phyloP scores from a whole-genome alignment of 1,140 invertebrate genomes.

The Carposina sasakii region DNA sequence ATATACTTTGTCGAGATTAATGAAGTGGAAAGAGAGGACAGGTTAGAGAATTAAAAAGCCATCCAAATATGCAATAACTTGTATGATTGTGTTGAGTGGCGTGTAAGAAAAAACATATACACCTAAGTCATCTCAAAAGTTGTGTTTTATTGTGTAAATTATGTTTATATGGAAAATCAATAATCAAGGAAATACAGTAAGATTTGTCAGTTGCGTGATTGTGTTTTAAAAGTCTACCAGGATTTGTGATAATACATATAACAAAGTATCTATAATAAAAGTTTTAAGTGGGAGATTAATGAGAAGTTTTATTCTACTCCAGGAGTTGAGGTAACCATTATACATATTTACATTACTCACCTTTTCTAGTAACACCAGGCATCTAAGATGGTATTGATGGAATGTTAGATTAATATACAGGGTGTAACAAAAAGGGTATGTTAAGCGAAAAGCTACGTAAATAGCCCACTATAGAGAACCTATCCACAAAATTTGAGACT shows the following conservation, averaged over 20 bases:
- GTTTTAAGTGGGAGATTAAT: slow-evolving; percentile 73
- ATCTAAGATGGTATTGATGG: too few relatives aligned
- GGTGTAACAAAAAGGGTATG: too few relatives aligned
- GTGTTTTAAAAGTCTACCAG: slow-evolving; percentile 75
- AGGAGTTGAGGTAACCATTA: slow-evolving; percentile 51
- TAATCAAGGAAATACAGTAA: slow-evolving; percentile 68
- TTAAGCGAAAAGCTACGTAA: too few relatives aligned
- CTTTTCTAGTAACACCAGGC: too few relatives aligned
- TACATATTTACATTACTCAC: too few relatives aligned
- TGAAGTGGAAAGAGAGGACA: slow-evolving; percentile 54
- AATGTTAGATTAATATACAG: too few relatives aligned
- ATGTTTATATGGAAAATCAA: slow-evolving; percentile 69
- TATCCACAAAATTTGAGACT: too few relatives aligned
- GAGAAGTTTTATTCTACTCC: slow-evolving; percentile 70
- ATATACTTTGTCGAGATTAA: slow-evolving; percentile 71
- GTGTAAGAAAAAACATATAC: slow-evolving; percentile 58
- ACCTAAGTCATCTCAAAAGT: slow-evolving; percentile 64
- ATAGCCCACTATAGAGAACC: too few relatives aligned
- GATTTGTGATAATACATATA: slow-evolving; percentile 75
- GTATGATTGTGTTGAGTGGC: slow-evolving; percentile 67
- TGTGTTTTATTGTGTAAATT: slow-evolving; percentile 70
- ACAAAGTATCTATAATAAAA: slow-evolving; percentile 74
- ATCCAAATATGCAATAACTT: slow-evolving; percentile 70
- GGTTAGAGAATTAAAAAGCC: slow-evolving; percentile 66
- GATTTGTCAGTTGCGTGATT: slow-evolving; percentile 72